Base-by-base conservation (phyloP, 2,797 vertebrate genomes). In the Gambelia wislizenii region DNA sequence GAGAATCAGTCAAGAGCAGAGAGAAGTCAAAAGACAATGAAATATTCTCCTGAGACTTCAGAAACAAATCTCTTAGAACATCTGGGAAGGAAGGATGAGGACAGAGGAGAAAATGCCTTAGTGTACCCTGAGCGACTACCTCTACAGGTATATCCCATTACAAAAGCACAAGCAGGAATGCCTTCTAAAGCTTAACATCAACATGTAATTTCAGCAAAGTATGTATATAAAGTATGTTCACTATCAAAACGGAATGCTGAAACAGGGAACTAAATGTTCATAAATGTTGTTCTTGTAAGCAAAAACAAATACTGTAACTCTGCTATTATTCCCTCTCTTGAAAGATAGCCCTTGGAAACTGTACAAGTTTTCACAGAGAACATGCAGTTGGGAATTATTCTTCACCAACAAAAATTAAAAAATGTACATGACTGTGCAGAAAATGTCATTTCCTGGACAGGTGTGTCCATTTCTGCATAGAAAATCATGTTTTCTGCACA, bases 1-100 rank as follows among this genome's bases (percentile, higher is more conserved):
- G 79, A 95, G 61, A 94, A 70, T 84, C 13, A 39, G 91, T 87
- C 87, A 81, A 90, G 56, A 20, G 89, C 92, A 93, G 14, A 27
- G 56, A 80, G 70, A 93, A 94, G 85, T 78, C 47, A 86, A 80
- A 47, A 1, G n/a, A 93, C 95, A 96, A 94, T 89, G 92, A 49
- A 80, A 93, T 88, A 86, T 87, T 67, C 89, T 91, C 90, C 85
- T 89, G 92, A 93, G 76, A 4, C 80, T 89, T 89, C 83, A 78
- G 82, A 91, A 80, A 25, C 6, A 80, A 80, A 20, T 1, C 14
- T 69, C n/a, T 52, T n/a, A 80, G 14, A 54, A n/a, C 70, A 70
- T 42, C 14, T 27, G 33, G 16, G 9, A 39, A 33, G 33, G 2
- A 8, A 20, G 77, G 27, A 10, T 14, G 6, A n/a, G 12, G 10